Base-by-base conservation (phyloP, 2,797 vertebrate species). In the Rhynchotus rufescens region DNA sequence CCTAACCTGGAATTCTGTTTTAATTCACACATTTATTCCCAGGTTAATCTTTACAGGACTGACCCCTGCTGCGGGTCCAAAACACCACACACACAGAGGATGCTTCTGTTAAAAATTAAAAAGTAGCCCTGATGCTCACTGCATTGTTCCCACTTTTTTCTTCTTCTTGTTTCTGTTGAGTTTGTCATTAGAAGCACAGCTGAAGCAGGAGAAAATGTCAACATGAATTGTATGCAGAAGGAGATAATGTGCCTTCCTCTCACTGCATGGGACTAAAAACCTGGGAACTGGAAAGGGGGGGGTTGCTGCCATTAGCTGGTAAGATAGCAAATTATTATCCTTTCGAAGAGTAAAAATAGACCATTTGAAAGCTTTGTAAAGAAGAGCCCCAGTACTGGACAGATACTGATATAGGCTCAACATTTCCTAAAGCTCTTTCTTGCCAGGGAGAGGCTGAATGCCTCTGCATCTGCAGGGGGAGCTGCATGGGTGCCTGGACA, bases 141-240 rank as follows among this genome's bases (percentile, higher is more conserved):
- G 69, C 44, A 15, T 61, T 30, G 44, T 75, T 84, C 40, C 42
- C 47, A 26, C 20, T 23, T 44, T 82, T 90, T n/a, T 71, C 56
- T 30, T 64, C 30, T n/a, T 79, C 30, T 71, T 42, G 6, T 42
- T 51, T 76, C 34, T 72, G 81, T 59, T 57, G 26, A 76, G 42
- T 36, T 28, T 69, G 51, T 28, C 60, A 30, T 10, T 54, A 84
- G 72, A 40, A 66, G 26, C 23, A 79, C 61, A 81, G 32, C 36
- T 81, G 71, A 79, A 88, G 51, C 51, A 92, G 87, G 84, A 73
- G 44, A 64, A 88, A 86, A 79, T 32, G 34, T 15, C 32, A n/a
- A 34, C 59, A 69, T 12, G 54, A 74, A 42, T 19, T 69, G 30
- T 14, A 57, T 49, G 72, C 17, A 86, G 56, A 73, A 68, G 40